These are phyloP conservation scores for Drosophila ironensis DNA, from an alignment of 1,140 invertebrate genomes.

Conservation along the genomic window DNA sequence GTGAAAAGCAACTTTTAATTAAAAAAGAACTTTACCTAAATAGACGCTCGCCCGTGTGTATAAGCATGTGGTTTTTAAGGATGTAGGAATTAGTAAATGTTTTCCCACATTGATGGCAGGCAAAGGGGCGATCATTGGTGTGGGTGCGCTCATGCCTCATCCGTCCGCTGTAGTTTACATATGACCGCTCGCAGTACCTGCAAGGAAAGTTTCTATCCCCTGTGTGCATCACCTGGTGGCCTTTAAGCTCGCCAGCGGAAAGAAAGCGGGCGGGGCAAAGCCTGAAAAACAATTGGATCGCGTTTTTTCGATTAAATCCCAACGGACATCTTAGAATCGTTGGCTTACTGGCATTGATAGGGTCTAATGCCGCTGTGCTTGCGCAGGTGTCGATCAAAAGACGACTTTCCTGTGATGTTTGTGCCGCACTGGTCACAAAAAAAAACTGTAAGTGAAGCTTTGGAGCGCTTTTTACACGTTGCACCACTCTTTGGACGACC, in stretches of 20 bases:
- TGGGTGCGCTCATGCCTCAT: conserved; percentile 82
- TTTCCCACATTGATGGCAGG: conserved; percentile 84
- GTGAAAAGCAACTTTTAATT: not conserved
- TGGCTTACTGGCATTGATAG: conserved; percentile 62
- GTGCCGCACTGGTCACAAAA: conserved; percentile 67
- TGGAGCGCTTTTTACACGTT: conserved; percentile 27
- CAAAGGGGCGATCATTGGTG: conserved; percentile 84
- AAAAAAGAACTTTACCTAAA: conserved; percentile 33
- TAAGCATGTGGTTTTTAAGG: conserved; percentile 66
- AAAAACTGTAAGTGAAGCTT: conserved; percentile 44
- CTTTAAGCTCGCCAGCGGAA: conserved; percentile 68
- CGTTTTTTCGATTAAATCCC: not conserved
- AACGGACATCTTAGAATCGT: not conserved
- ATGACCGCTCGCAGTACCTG: conserved; percentile 59
- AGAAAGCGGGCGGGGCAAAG: conserved; percentile 65
- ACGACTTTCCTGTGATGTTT: conserved; percentile 54
- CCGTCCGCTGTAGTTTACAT: conserved; percentile 66
- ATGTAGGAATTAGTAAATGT: conserved; percentile 83
- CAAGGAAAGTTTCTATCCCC: conserved; percentile 62
- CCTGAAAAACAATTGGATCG: conserved; percentile 1
- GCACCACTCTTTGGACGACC: not conserved
- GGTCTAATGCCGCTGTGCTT: conserved; percentile 65
- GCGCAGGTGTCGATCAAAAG: conserved; percentile 63
- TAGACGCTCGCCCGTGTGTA: conserved; percentile 65
- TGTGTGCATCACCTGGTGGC: conserved; percentile 66